Base-by-base conservation (phyloP, 2,113 vertebrate species). In the Myrmecobius fasciatus region DNA sequence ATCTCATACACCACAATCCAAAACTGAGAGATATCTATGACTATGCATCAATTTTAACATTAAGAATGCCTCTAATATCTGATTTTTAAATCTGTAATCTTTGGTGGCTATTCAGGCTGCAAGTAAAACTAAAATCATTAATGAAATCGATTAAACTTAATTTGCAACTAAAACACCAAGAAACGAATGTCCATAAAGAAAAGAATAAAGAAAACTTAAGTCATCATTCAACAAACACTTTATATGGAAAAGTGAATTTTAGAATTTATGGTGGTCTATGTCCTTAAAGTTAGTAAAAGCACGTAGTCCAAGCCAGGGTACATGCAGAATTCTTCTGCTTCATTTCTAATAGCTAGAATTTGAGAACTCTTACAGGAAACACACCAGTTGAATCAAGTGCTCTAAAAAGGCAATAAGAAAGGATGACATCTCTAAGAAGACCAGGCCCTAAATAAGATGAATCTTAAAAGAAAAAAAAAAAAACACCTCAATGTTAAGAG, bases 81-180 rank as follows among this genome's bases (percentile, higher is more conserved):
- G 25, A 52, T 43, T 94, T 94, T 92, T 17, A n/a, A 95, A 95
- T 43, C 51, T 31, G 75, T 94, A 91, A 93, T 48, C 91, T 3
- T 20, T 17, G n/a, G n/a, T n/a, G 14, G 20, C 3, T n/a, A n/a
- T 75, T 52, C 22, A 48, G 91, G 90, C 9, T 56, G 48, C 10
- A 92, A 93, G 60, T 28, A 95, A 91, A 96, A 96, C 53, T 91
- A 36, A 93, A 90, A 8, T 9, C 52, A 92, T 89, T 88, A 51
- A 92, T 47, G 25, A 94, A 91, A 52, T 4, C 48, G 43, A 22
- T 91, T 94, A 51, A 91, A 91, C 90, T 24, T 36, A 83, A 90
- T 26, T 47, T 89, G 4, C 92, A 92, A 92, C 93, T 49, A 97
- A 95, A 97, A 91, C 89, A 67, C 89, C 28, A 91, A 75, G 31